Base-by-base conservation (phyloP, 2,113 vertebrate genomes). In the Notechis scutatus region DNA sequence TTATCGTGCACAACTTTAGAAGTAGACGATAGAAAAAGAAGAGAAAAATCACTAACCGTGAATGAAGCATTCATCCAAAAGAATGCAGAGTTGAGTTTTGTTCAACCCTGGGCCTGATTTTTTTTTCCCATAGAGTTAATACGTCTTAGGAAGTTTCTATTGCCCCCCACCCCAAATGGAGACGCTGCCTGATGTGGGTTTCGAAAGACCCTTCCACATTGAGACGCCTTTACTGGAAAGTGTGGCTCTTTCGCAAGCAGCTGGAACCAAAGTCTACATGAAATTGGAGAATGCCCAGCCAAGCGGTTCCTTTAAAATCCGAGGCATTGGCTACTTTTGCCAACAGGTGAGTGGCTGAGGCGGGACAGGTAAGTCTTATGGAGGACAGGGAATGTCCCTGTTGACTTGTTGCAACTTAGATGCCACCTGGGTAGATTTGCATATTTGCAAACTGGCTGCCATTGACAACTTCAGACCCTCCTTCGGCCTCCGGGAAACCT, bases 281-380 rank as follows among this genome's bases (percentile, higher is more conserved):
- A 99, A 99, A 93, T 96, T 98, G 94, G 99, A 99, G 39, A 99
- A 98, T 0, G 94, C 98, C 47, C 98, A 99, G 96, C 98, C 98
- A 1, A 95, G 97, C 0, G 98, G 99, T 20, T 99, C 99, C 94
- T 99, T 99, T 96, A 99, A 99, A 97, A 99, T 99, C 96, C 97
- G 99, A 0, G 99, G 99, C 94, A 98, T 99, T 0, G 98, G 99
- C 15, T 98, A 98, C 90, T 96, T 98, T 91, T 99, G 99, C 96
- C 98, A 98, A 96, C 98, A 98, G 94, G 99, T 99, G 94, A 97
- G 95, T 0, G 7, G 8, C n/a, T 88, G 34, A 21, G 7, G 74
- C 1, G 0, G 18, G 74, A 9, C 74, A 81, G 74, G 18, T 39
- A 42, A 9, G 74, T 20, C 39, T 21, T 39, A 21, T 0, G 18